These are phyloP conservation scores for Tychaedon coryphoeus DNA, from an alignment of 2,113 vertebrate genomes.

Conservation along the genomic window DNA sequence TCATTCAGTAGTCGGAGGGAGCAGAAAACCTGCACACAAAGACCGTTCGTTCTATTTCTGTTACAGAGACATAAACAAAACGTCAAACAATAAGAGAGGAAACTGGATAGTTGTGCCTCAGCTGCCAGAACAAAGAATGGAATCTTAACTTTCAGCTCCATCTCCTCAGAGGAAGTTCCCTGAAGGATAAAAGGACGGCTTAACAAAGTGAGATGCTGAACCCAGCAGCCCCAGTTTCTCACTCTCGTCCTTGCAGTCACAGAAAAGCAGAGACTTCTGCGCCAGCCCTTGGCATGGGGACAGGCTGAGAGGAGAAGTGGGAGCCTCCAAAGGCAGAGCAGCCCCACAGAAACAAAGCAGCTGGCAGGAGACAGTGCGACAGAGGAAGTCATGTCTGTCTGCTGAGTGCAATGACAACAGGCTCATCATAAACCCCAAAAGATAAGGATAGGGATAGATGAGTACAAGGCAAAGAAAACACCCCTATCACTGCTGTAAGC, in stretches of 20 bases:
- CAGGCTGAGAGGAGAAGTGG: background rate
- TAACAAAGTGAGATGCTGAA: conserved; percentile 65
- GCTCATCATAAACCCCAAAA: conserved; percentile 15
- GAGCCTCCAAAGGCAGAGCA: conserved; percentile 55
- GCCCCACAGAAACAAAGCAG: conserved; percentile 39
- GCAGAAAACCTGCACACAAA: conserved; percentile 50
- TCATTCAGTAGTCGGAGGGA: conserved; percentile 9
- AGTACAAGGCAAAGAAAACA: background rate
- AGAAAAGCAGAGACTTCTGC: conserved; percentile 14
- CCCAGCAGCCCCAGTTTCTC: conserved; percentile 57
- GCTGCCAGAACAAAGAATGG: conserved; percentile 50
- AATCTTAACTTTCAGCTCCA: conserved; percentile 65
- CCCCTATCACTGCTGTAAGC: conserved; percentile 22
- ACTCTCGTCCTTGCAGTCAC: conserved; percentile 53
- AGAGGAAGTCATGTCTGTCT: conserved; percentile 12
- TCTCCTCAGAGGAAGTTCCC: conserved; percentile 65
- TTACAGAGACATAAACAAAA: conserved; percentile 54
- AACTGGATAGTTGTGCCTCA: conserved; percentile 38
- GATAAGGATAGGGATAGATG: background rate
- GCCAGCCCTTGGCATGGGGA: conserved; percentile 60
- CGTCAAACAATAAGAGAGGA: conserved; percentile 29
- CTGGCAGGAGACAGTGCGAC: conserved; percentile 34
- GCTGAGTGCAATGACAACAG: background rate
- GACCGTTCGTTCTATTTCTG: conserved; percentile 1
- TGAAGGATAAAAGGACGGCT: conserved; percentile 63